These are phyloP conservation scores for Rhynchopsitta pachyrhyncha DNA, from an alignment of 2,113 vertebrate genomes.

Conservation along the genomic window DNA sequence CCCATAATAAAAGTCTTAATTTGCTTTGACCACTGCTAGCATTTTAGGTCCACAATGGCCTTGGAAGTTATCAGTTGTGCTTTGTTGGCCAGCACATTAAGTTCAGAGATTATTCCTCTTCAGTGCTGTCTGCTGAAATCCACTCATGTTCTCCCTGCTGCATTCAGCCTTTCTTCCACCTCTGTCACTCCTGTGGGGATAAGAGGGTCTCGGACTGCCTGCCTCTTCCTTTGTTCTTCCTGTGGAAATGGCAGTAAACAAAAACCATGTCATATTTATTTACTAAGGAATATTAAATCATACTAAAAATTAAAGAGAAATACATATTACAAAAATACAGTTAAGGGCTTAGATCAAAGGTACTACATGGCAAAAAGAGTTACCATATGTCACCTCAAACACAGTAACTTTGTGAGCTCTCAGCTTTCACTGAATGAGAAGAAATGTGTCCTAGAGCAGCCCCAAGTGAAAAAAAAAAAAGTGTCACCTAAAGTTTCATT, in stretches of 20 bases:
- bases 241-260: neutral
- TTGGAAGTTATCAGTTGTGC: conserved; percentile 28
- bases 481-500: neutral
- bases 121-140: neutral
- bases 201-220: neutral
- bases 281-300: neutral
- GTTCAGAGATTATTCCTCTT: conserved; percentile 1
- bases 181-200: neutral
- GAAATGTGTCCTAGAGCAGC: neutral
- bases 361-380: neutral
- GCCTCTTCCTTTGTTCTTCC: neutral
- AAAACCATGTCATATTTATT: neutral
- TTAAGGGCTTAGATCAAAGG: neutral
- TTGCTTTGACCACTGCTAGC: conserved; percentile 46
- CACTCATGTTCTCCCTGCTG: neutral
- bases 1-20: conserved; percentile 50
- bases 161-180: neutral
- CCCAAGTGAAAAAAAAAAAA: neutral
- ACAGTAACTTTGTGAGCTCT: neutral
- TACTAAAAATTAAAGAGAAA: neutral
- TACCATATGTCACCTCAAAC: neutral
- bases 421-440: neutral
- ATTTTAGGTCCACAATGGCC: conserved; percentile 10
- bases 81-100: neutral
- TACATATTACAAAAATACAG: neutral